A percentile compares a stretch with the other conserved stretches of the same genome.
Conservation (phyloP, 2,888 invertebrate genomes). For the Reticulitermes lucifugus region DNA sequence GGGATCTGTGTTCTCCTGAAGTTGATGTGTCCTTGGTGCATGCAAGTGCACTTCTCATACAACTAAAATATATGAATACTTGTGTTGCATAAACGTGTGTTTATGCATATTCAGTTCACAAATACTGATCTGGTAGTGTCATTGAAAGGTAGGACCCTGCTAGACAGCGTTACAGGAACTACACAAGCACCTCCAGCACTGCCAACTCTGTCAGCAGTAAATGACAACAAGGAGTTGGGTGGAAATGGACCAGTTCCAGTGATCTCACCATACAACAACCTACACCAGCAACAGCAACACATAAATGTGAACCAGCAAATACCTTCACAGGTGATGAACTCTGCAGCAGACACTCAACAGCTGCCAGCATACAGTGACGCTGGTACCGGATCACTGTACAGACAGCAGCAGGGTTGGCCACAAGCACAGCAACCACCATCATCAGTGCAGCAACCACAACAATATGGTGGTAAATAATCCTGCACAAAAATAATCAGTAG, state of each 20-base stretch:
- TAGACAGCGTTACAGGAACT: conserved; percentile 27
- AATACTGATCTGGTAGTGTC: not conserved
- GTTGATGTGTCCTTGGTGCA: too few species aligned
- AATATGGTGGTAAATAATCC: conserved; percentile 58
- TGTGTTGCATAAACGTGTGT: too few species aligned
- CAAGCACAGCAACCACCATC: conserved; percentile 56
- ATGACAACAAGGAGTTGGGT: not conserved
- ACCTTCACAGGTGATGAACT: not conserved
- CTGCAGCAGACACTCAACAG: not conserved
- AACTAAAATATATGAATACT: too few species aligned
- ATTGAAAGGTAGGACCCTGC: conserved; percentile 13
- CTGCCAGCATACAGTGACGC: conserved; percentile 42
- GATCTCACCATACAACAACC: not conserved
- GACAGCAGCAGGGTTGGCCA: conserved; percentile 58
- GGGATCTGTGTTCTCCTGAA: too few species aligned
- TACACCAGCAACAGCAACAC: not conserved
- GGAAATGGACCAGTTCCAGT: not conserved
- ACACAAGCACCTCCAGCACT: not conserved
- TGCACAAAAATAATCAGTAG: too few species aligned
- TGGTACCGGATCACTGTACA: conserved; percentile 59
- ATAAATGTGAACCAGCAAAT: not conserved
- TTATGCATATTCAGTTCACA: not conserved
- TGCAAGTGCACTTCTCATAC: too few species aligned
- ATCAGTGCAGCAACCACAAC: conserved; percentile 53
- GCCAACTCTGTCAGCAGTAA: conserved; percentile 8